Evolutionary conservation across 1,140 invertebrate species (phyloP).

Genomic region (Tenebrio molitor): DNA sequence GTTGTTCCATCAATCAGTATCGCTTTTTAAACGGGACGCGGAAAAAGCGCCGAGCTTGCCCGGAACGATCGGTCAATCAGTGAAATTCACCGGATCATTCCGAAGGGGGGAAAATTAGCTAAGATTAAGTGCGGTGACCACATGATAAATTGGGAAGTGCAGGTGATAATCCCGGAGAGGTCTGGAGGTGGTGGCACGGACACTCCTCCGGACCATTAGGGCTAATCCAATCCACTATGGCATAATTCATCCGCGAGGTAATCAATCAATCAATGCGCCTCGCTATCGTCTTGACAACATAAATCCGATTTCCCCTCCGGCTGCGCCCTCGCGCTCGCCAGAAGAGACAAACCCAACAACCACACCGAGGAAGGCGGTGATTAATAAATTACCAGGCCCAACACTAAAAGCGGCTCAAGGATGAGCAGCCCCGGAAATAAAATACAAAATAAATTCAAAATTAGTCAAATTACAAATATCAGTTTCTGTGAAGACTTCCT

Average conservation of each 20-base stretch:
- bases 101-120: constrained; percentile 32
- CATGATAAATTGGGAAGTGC: constrained; percentile 48
- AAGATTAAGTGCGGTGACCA: constrained; percentile 43
- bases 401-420: too few species aligned
- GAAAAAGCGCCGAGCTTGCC: constrained; percentile 19
- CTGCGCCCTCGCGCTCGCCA: too few species aligned
- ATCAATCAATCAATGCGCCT: constrained; percentile 51
- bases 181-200: constrained; percentile 44
- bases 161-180: constrained; percentile 48
- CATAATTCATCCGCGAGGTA: constrained; percentile 50
- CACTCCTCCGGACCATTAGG: constrained; percentile 48
- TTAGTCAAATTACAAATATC: too few species aligned
- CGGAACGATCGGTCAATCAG: constrained; percentile 35
- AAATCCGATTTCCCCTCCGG: constrained; percentile 49
- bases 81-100: constrained; percentile 34
- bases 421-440: too few species aligned
- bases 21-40: constrained; percentile 32
- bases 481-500: too few species aligned
- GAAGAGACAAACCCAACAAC: too few species aligned
- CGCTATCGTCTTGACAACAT: constrained; percentile 51
- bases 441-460: too few species aligned
- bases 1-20: constrained; percentile 37
- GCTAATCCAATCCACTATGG: constrained; percentile 41
- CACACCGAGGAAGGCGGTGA: too few species aligned
- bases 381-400: too few species aligned